Evolutionary conservation across 2,888 invertebrate genomes (phyloP), one percentile per base, ranked within the genome.

Genomic region (Coenonympha arcania): DNA sequence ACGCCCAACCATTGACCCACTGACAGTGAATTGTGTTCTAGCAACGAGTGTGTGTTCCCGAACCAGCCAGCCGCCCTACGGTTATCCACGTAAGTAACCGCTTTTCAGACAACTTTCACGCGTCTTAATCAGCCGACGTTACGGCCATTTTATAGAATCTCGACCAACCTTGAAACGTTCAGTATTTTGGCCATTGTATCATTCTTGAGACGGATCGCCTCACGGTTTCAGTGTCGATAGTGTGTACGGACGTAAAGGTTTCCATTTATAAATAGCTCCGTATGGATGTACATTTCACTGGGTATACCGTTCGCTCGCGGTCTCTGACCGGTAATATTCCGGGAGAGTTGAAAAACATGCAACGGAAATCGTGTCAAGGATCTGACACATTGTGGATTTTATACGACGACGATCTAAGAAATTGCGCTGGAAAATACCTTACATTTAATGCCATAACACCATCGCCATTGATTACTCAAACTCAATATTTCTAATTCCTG

Each of bases 61-160:
- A 51, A 49, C 54, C n/a, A n/a, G 48, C 40, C 52, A 49, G 39
- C 44, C 52, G 55, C 53, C 55, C 55, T 22, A 43, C 28, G 28
- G 26, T 44, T 15, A 47, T 49, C 51, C 41, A 63, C 42, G 81
- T 82, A 61, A 82, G 82, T 80, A 73, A 59, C 26, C 30, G 41
- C 46, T 50, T 63, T 50, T 46, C 30, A 49, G 55, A 60, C 57
- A 65, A 70, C 63, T 71, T 72, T 68, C 61, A 64, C 67, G 62
- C 64, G 64, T 77, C 73, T 75, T 73, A 71, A 76, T 73, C 69
- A 73, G 62, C 64, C 66, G 66, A 61, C 69, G 73, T 67, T 78
- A 76, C 82, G 79, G 81, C 80, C 79, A 82, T 81, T 81, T 82
- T 80, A 81, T 75, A 73, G 69, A 69, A 73, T 73, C 66, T 66